Conservation (phyloP, 1,140 invertebrate genomes). For the Ridgeia piscesae region DNA sequence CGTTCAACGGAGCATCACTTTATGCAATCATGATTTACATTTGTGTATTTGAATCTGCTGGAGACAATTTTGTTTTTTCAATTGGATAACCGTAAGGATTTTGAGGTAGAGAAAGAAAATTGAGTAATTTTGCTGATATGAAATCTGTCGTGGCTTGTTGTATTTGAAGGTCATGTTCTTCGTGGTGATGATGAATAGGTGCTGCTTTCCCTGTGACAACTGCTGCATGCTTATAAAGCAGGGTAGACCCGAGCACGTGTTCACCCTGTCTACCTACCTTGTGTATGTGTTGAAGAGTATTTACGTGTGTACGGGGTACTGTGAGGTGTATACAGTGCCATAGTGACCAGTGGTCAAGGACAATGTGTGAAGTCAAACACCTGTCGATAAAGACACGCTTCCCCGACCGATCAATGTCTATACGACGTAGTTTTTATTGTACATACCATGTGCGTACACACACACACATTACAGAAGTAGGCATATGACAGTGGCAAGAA, state of each 20-base stretch:
- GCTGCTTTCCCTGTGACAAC: background rate
- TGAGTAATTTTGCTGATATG: background rate
- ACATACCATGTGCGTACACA: background rate
- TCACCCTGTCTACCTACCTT: background rate
- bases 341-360: background rate
- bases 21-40: background rate
- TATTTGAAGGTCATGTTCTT: background rate
- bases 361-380: background rate
- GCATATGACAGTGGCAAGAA: background rate
- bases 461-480: background rate
- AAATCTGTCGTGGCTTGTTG: background rate
- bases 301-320: background rate
- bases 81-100: background rate
- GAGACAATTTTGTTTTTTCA: background rate
- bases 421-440: background rate
- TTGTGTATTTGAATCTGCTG: background rate
- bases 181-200: background rate
- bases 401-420: background rate
- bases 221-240: background rate
- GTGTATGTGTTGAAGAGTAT: background rate
- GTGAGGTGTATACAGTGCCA: background rate
- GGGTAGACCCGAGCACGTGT: background rate
- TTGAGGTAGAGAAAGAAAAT: background rate
- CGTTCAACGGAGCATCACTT: background rate
- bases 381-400: background rate